Conservation (phyloP, 2,113 vertebrate genomes). For the Xenus cinereus region DNA sequence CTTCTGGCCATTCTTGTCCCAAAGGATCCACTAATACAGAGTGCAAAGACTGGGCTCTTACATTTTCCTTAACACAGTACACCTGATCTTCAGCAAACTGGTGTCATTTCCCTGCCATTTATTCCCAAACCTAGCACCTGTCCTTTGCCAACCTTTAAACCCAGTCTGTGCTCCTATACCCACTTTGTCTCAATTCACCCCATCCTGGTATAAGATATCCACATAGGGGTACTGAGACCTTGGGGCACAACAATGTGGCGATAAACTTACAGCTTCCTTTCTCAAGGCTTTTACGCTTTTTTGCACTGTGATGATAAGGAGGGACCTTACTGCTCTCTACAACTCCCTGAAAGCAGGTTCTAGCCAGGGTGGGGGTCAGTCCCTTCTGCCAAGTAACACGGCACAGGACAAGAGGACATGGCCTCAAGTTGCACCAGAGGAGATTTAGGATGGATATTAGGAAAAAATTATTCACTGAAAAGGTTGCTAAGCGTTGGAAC, state of each 20-base stretch:
- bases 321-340: neutral
- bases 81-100: neutral
- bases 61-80: neutral
- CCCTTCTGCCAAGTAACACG: neutral
- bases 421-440: neutral
- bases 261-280: neutral
- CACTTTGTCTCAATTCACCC: neutral
- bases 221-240: fast-evolving
- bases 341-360: neutral
- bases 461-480: neutral
- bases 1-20: neutral
- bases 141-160: neutral
- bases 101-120: neutral
- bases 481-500: neutral
- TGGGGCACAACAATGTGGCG: fast-evolving
- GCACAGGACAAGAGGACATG: neutral
- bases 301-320: fast-evolving
- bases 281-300: fast-evolving
- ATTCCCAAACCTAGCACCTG: neutral
- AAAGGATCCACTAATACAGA: neutral
- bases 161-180: neutral
- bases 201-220: fast-evolving
- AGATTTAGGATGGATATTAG: neutral
- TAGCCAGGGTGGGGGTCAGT: neutral
- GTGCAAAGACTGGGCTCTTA: neutral